phyloP scores from a whole-genome alignment of 1,140 invertebrate genomes.

The Meloidogyne hapla region DNA sequence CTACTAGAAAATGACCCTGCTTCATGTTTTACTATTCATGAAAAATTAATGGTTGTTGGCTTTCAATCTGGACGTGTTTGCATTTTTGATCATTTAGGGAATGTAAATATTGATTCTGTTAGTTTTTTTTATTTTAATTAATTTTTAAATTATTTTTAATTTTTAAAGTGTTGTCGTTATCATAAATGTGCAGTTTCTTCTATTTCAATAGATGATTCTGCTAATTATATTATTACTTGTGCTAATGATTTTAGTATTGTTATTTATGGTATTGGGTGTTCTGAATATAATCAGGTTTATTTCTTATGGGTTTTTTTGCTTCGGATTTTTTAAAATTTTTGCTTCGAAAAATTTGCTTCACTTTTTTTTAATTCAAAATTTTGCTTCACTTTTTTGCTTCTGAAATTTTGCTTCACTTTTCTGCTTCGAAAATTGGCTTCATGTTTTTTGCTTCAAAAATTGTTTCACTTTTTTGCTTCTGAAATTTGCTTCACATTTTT shows the following conservation, averaged over 20 bases:
- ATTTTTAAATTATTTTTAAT: slow-evolving; percentile 8
- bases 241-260: slow-evolving; percentile 67
- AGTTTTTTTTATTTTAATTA: slow-evolving; percentile 15
- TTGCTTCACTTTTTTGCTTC: neutral
- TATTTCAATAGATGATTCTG: slow-evolving; percentile 67
- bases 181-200: slow-evolving; percentile 67
- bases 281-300: slow-evolving; percentile 47
- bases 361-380: too few relatives aligned
- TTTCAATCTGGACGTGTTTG: slow-evolving; percentile 67
- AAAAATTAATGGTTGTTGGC: slow-evolving; percentile 65
- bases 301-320: neutral
- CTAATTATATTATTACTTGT: slow-evolving; percentile 68
- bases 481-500: too few relatives aligned
- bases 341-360: neutral
- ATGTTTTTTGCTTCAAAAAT: too few relatives aligned
- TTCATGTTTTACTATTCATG: slow-evolving; percentile 67
- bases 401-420: too few relatives aligned
- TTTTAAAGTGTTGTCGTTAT: slow-evolving; percentile 54
- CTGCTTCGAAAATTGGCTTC: neutral
- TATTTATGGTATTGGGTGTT: slow-evolving; percentile 51
- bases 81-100: slow-evolving; percentile 67
- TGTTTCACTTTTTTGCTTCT: too few relatives aligned
- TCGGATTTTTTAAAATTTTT: too few relatives aligned
- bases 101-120: slow-evolving; percentile 65
- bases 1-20: slow-evolving; percentile 64